Percentiles rank a stretch among this genome's conserved stretches.
Evolutionary conservation across 2,888 invertebrate species (phyloP).

Genomic region (Adineta ricciae): DNA sequence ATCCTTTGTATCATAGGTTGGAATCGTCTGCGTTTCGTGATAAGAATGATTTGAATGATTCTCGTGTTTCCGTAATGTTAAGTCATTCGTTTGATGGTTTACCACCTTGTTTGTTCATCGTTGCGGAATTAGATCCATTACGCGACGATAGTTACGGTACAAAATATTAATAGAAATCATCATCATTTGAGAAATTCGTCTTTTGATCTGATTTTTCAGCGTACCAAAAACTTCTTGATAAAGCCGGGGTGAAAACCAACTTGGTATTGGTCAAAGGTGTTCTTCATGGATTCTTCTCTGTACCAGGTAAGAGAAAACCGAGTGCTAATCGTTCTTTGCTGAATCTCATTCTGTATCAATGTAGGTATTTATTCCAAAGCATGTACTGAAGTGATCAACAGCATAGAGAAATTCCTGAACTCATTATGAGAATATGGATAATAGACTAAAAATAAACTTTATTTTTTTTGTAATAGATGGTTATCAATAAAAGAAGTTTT

Average conservation of each 20-base stretch:
- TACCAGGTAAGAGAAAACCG: neutral
- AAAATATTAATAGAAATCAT: neutral
- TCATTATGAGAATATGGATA: too few relatives aligned
- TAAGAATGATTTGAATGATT: neutral
- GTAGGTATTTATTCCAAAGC: neutral
- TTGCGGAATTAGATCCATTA: slow-evolving; percentile 43
- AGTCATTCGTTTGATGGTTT: slow-evolving; percentile 39
- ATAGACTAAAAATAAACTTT: too few relatives aligned
- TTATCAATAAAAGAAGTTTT: too few relatives aligned
- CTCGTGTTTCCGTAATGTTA: slow-evolving; percentile 36
- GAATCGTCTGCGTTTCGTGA: neutral
- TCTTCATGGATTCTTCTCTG: neutral
- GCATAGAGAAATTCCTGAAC: too few relatives aligned
- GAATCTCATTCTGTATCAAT: neutral
- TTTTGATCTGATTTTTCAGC: neutral
- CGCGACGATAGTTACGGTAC: slow-evolving; percentile 42
- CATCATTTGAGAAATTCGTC: neutral
- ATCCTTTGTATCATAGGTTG: neutral
- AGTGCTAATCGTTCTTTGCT: neutral
- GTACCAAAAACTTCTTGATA: neutral
- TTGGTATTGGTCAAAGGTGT: neutral
- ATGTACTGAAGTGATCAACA: neutral
- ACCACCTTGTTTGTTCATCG: slow-evolving; percentile 42
- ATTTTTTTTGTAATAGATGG: too few relatives aligned
- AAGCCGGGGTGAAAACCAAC: neutral